Conservation (phyloP, 1,140 invertebrate genomes). For the Chlorops oryzae region DNA sequence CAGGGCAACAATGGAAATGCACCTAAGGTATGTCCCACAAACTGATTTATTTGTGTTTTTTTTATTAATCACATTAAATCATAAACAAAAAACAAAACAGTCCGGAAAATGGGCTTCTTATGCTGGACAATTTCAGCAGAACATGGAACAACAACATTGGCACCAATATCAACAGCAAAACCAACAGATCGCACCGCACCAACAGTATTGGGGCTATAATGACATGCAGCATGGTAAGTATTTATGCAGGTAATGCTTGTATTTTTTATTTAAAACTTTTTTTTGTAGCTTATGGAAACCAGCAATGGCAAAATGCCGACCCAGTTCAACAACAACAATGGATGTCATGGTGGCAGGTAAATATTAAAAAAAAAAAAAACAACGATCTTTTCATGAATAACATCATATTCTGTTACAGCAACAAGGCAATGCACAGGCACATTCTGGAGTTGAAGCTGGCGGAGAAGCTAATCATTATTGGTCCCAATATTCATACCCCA, state of each 20-base stretch:
- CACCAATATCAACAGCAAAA: conserved; percentile 32
- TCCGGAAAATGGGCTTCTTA: too few relatives aligned
- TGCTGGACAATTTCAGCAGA: too few relatives aligned
- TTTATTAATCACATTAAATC: too few relatives aligned
- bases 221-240: conserved; percentile 41
- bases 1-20: conserved; percentile 12
- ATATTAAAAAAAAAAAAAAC: not conserved
- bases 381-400: not conserved
- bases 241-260: not conserved
- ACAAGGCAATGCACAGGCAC: conserved; percentile 15
- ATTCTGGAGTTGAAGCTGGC: conserved; percentile 19
- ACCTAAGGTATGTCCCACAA: too few relatives aligned
- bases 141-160: conserved; percentile 25
- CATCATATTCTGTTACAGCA: conserved; percentile 13
- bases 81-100: too few relatives aligned
- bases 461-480: conserved; percentile 44
- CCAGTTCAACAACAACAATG: conserved; percentile 41
- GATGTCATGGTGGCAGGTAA: conserved; percentile 47
- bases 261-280: conserved; percentile 11
- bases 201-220: conserved; percentile 40
- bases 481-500: conserved; percentile 46
- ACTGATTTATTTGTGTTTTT: too few relatives aligned
- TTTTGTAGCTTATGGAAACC: conserved; percentile 36
- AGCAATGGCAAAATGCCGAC: conserved; percentile 41
- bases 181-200: too few relatives aligned